These are phyloP conservation scores for Physella acuta DNA, from an alignment of 1,140 invertebrate genomes.

Conservation along the genomic window DNA sequence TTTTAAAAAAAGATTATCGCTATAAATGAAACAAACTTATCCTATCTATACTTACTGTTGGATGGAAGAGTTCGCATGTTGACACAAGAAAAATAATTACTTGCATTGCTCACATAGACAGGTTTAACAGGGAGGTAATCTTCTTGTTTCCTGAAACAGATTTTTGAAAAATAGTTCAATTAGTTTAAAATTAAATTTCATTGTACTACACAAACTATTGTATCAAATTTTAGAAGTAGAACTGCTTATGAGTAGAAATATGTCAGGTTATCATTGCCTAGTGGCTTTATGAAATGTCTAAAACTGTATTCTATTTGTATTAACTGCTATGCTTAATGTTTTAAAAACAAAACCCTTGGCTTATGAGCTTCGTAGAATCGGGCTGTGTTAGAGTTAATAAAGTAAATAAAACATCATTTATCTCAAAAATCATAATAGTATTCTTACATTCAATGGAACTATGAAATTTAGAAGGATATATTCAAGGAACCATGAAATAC, in stretches of 20 bases:
- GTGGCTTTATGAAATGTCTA: background rate
- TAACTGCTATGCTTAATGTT: background rate
- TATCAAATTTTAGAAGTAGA: too few relatives aligned
- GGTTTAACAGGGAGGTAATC: constrained; percentile 15
- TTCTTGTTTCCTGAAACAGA: constrained; percentile 17
- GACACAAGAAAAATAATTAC: constrained; percentile 10
- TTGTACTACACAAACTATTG: background rate
- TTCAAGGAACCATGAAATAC: too few relatives aligned
- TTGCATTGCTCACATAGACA: constrained; percentile 13
- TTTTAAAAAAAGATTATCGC: background rate
- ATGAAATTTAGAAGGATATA: too few relatives aligned
- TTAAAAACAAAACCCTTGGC: too few relatives aligned
- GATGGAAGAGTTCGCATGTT: background rate
- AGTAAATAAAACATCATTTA: too few relatives aligned
- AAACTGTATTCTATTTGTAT: background rate
- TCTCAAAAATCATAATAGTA: too few relatives aligned
- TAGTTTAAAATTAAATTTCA: background rate
- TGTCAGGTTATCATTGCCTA: background rate
- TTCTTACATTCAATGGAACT: too few relatives aligned
- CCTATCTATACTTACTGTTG: constrained; percentile 8
- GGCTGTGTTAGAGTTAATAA: too few relatives aligned
- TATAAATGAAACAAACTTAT: background rate
- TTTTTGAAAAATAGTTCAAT: background rate
- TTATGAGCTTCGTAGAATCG: too few relatives aligned
- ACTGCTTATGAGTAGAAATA: too few relatives aligned